Base-by-base conservation (phyloP, 2,113 vertebrate species). In the Xiphorhynchus elegans region DNA sequence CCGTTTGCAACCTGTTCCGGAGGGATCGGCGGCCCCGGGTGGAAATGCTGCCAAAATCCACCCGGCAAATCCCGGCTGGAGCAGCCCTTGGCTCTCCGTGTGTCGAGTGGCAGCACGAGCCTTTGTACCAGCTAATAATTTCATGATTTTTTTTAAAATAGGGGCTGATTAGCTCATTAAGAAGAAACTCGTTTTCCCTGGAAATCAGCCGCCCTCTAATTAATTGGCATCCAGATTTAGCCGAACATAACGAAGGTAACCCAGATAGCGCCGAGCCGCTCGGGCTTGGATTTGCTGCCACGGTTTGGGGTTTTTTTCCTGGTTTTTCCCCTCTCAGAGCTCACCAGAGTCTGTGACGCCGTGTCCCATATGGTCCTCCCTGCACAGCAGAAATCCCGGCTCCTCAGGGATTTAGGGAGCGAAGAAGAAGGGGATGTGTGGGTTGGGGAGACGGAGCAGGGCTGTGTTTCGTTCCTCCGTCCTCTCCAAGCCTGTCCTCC, bases 201-300 rank as follows among this genome's bases (percentile, higher is more conserved):
- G 81, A 91, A 95, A 94, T 67, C 86, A 83, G 87, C 96, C 64
- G 68, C 93, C 88, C 47, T 74, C 64, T 69, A 73, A 87, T 96
- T 95, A 95, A 89, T 66, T 90, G 47, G 56, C 62, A 75, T 89
- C 92, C 64, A 16, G 82, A 95, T 96, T 96, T 96, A 97, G 96
- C 93, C 3, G 68, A 44, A 47, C 69, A 24, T 80, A 42, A 93
- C 91, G 81, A 83, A 95, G 82, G 96, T 96, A 92, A 96, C 95
- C 96, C 87, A 91, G 97, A 95, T 84, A 95, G 94, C 2, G 52
- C 59, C 7, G 81, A 80, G 81, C 93, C 72, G 7, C 58, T 68
- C 86, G 29, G 58, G 53, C 47, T 40, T 88, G 93, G 88, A 84
- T 94, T 93, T 25, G 84, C 81, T 31, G 64, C 95, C 81, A 37